These are phyloP conservation scores for Eristalis arbustorum DNA, from an alignment of 2,888 invertebrate genomes.

Conservation along the genomic window DNA sequence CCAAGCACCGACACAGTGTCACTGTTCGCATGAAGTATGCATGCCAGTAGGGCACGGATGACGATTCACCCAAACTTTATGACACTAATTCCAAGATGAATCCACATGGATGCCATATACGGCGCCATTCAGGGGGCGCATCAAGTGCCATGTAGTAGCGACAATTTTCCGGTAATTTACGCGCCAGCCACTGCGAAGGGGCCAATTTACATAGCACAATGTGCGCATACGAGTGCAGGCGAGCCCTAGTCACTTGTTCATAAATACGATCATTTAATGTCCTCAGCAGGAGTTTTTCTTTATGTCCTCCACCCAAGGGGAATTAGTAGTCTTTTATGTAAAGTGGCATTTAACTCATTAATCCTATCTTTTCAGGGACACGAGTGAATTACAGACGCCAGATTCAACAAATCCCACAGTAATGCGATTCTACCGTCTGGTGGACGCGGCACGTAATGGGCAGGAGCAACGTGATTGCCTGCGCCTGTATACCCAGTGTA, in stretches of 20 bases:
- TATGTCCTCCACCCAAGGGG: neutral
- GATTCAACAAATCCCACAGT: slow-evolving; percentile 86
- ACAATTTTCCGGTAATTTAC: slow-evolving; percentile 21
- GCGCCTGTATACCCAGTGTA: slow-evolving; percentile 85
- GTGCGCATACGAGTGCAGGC: neutral
- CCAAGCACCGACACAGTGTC: neutral
- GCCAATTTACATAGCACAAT: neutral
- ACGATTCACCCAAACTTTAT: slow-evolving; percentile 8
- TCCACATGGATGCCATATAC: neutral
- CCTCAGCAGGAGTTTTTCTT: neutral
- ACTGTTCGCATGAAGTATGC: neutral
- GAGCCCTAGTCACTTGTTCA: too few species aligned
- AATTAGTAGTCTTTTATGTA: neutral
- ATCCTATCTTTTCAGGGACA: slow-evolving; percentile 84
- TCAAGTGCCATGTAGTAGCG: slow-evolving; percentile 13
- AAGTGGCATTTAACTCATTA: neutral
- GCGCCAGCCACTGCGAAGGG: neutral
- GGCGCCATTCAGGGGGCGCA: neutral
- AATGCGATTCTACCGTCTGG: slow-evolving; percentile 87
- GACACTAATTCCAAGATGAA: slow-evolving; percentile 3
- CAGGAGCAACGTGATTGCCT: slow-evolving; percentile 90
- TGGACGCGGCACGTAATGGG: slow-evolving; percentile 90
- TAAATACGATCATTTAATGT: neutral
- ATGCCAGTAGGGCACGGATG: neutral
- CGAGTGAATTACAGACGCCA: slow-evolving; percentile 86